Percentiles rank a stretch among this genome's conserved stretches.
These are phyloP conservation scores for Euschistus heros DNA, from an alignment of 1,140 invertebrate genomes.

Conservation along the genomic window DNA sequence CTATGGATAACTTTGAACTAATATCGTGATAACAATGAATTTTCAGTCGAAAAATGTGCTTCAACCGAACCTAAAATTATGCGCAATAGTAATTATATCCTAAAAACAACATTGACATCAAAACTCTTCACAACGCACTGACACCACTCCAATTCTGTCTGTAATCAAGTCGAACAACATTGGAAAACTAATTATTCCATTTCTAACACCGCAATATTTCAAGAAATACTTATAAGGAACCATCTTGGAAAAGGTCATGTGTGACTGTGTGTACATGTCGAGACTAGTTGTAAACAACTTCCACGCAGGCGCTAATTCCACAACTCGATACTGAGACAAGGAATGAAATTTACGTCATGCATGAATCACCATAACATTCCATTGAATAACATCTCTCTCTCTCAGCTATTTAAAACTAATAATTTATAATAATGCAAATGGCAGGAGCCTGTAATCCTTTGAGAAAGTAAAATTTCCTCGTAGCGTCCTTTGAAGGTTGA, in stretches of 20 bases:
- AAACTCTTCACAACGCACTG: slow-evolving; percentile 21
- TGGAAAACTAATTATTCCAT: slow-evolving; percentile 16
- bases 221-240: slow-evolving; percentile 29
- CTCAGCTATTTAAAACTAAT: too few species aligned
- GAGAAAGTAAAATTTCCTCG: not conserved
- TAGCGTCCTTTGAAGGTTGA: not conserved
- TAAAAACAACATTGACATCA: slow-evolving; percentile 26
- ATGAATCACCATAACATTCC: slow-evolving; percentile 25
- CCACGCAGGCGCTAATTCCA: slow-evolving; percentile 36
- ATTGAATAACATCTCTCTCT: slow-evolving; percentile 16
- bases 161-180: not conserved
- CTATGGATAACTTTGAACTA: not conserved
- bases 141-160: not conserved
- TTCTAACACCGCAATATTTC: slow-evolving; percentile 23
- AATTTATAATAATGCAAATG: too few species aligned
- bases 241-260: slow-evolving; percentile 34
- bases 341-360: slow-evolving; percentile 26
- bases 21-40: slow-evolving; percentile 12
- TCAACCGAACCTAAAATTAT: slow-evolving; percentile 24
- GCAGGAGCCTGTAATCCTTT: too few species aligned
- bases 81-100: slow-evolving; percentile 25
- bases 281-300: slow-evolving; percentile 37
- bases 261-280: slow-evolving; percentile 30
- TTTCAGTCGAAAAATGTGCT: slow-evolving; percentile 23
- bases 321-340: slow-evolving; percentile 32